Conservation (phyloP, 1,140 invertebrate genomes). For the Matsumurasca onukii region DNA sequence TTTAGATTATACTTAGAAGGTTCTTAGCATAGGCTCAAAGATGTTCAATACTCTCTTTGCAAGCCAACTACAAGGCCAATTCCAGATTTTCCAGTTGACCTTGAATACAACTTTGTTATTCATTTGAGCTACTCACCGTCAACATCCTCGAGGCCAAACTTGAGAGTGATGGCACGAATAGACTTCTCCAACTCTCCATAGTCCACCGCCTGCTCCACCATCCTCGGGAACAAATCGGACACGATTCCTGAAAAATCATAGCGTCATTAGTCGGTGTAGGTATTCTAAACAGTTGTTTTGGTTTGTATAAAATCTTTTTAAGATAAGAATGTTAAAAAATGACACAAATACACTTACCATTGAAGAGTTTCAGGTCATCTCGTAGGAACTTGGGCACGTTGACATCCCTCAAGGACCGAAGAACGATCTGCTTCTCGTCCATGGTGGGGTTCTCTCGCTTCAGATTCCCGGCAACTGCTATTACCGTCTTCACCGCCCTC, state of each 20-base stretch:
- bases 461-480: conserved; percentile 67
- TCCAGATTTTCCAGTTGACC: no score
- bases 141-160: conserved; percentile 57
- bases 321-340: no score
- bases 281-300: no score
- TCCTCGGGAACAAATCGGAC: conserved; percentile 69
- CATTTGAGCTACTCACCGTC: conserved; percentile 50
- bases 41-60: no score
- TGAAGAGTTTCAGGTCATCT: conserved; percentile 67
- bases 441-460: conserved; percentile 66
- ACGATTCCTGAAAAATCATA: conserved; percentile 60
- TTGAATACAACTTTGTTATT: no score
- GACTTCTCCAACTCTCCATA: conserved; percentile 54
- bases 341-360: no score
- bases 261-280: no score
- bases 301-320: no score
- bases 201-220: conserved; percentile 59
- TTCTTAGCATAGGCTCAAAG: no score
- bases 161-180: conserved; percentile 47
- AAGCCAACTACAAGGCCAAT: no score
- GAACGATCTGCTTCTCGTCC: conserved; percentile 55
- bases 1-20: no score
- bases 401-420: conserved; percentile 66
- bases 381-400: conserved; percentile 74
- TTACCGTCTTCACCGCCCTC: conserved; percentile 62